These are phyloP conservation scores for Dione juno DNA, from an alignment of 2,888 invertebrate genomes.

Conservation along the genomic window DNA sequence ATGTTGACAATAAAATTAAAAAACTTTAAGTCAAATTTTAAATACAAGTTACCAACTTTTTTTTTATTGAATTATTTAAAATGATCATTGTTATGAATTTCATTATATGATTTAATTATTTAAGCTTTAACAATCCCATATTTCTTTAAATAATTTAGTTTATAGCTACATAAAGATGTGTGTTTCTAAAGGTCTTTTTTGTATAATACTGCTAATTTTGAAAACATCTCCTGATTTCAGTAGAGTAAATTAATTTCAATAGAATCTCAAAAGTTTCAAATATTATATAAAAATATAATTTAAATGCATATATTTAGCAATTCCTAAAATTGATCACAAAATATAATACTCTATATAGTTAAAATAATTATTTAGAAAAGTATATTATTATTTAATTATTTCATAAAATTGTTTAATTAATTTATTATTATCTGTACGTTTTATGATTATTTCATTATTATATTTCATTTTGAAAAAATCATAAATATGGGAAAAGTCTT, in stretches of 20 bases:
- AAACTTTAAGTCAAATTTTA: no score
- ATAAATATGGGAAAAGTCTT: no score
- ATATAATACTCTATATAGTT: background rate
- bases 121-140: no score
- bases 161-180: no score
- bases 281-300: background rate
- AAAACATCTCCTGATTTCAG: background rate
- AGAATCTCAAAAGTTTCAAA: background rate
- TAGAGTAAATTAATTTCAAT: background rate
- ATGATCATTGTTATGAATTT: no score
- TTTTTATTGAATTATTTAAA: no score
- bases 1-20: no score
- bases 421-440: background rate
- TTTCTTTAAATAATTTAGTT: no score
- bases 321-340: background rate
- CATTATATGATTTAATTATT: no score
- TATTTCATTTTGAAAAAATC: no score
- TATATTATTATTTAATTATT: background rate
- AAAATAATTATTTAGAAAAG: background rate
- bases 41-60: no score
- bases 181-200: background rate
- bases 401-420: background rate
- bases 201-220: slow-evolving; percentile 20
- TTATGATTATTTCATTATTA: background rate
- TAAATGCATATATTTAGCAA: background rate